These are phyloP conservation scores for Micronycteris hirsuta DNA, from an alignment of 2,113 vertebrate genomes.

Conservation along the genomic window DNA sequence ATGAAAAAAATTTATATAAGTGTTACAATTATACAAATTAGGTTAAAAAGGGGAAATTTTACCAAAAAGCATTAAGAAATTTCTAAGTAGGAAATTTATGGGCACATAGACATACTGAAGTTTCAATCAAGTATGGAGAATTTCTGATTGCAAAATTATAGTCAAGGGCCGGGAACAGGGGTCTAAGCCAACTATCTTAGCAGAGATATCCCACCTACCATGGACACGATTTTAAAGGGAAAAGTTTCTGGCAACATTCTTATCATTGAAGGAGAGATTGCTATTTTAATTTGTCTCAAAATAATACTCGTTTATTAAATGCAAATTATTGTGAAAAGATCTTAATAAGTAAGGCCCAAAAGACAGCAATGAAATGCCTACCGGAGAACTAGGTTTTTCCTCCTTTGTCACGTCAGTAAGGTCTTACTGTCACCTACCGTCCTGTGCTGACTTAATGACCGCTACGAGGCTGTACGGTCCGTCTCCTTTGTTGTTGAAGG, in stretches of 20 bases:
- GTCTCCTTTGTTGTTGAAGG: constrained; percentile 93
- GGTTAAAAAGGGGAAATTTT: background rate
- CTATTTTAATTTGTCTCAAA: background rate
- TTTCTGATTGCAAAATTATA: background rate
- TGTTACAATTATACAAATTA: background rate
- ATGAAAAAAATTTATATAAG: background rate
- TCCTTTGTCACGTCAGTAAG: background rate
- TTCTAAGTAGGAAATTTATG: background rate
- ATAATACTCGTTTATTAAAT: background rate
- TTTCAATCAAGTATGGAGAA: background rate
- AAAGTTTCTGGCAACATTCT: background rate
- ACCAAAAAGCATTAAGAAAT: background rate
- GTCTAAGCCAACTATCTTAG: background rate
- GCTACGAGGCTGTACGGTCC: constrained; percentile 93
- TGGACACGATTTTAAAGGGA: background rate
- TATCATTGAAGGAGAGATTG: background rate
- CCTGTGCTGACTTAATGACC: constrained; percentile 90
- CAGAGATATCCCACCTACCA: background rate
- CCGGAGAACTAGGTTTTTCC: background rate
- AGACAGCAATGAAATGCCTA: background rate
- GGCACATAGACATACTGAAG: background rate
- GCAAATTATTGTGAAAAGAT: background rate
- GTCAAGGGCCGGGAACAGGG: background rate
- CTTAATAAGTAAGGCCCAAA: background rate
- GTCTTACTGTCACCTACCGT: constrained; percentile 83